Evolutionary conservation across 2,113 vertebrate genomes (phyloP), one percentile per base, ranked within the genome.

Genomic region (Paradisaea rubra): DNA sequence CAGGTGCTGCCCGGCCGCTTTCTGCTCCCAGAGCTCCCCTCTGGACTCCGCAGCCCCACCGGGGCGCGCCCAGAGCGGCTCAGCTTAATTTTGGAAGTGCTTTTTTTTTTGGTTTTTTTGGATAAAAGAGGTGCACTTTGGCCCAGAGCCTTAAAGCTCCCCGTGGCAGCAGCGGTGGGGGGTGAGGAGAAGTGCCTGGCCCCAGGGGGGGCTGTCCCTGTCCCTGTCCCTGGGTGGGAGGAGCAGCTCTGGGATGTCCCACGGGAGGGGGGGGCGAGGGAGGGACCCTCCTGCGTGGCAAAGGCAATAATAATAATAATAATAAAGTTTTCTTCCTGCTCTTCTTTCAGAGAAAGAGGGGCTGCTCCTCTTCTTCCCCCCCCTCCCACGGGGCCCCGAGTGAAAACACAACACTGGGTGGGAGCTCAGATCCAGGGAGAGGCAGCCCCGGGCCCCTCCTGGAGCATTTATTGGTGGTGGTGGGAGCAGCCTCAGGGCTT

Each of bases 281-380:
- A 49, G 33, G 72, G 54, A 44, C 76, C 84, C 53, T 28, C 23
- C 81, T 4, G 25, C 30, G 54, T 24, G 66, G n/a, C 53, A 52
- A 81, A 64, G 86, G 74, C 74, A 70, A 70, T 53, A 70, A 52
- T 23, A 53, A 49, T 30, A 63, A 63, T 83, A 95, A 93, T 88
- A 86, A 93, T 90, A 86, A 92, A 94, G 13, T 65, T 91, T 91
- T 57, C 41, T 94, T 91, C 64, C 72, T 81, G 64, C 60, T 89
- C 65, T 87, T 41, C 30, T 86, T 25, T 39, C 37, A 30, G 49
- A 59, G 27, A 27, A 44, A 22, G 12, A 53, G 12, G 31, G 19
- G 31, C 19, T 21, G 25, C 53, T 86, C 33, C 7, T 44, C 24
- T 53, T 19, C 31, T 31, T 25, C 13, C 23, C 22, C 39, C 37